Evolutionary conservation across 2,113 vertebrate species (phyloP).

Genomic region (Vidua macroura): DNA sequence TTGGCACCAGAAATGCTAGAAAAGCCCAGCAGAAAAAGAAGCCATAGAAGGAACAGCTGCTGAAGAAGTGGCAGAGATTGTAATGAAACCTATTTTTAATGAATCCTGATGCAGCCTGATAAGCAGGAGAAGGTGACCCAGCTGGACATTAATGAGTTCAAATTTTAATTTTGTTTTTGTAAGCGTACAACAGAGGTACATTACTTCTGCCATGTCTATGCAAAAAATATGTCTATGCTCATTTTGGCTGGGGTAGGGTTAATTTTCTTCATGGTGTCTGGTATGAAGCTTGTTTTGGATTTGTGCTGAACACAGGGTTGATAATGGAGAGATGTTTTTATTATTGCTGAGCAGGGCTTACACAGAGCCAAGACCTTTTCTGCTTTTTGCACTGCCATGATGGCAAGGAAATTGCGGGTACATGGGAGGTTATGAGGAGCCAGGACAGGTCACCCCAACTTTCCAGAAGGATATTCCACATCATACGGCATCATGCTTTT

Average conservation of each 20-base stretch:
- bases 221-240: not conserved
- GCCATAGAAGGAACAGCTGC: not conserved
- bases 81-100: not conserved
- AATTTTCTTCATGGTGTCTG: not conserved
- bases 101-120: not conserved
- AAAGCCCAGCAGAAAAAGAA: not conserved
- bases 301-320: not conserved
- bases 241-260: not conserved
- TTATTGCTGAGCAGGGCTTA: not conserved
- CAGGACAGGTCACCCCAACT: not conserved
- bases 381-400: not conserved
- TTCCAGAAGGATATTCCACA: not conserved
- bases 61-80: not conserved
- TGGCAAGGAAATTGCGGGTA: not conserved
- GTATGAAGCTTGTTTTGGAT: not conserved
- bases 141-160: not conserved
- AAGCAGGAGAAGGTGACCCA: not conserved
- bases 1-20: not conserved
- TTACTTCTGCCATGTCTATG: not conserved
- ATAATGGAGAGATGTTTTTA: not conserved
- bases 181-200: not conserved
- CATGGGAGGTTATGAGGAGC: not conserved
- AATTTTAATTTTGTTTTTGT: not conserved
- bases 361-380: not conserved
- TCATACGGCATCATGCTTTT: accelerated